phyloP scores from a whole-genome alignment of 2,113 vertebrate genomes.

The Myiozetetes cayanensis region DNA sequence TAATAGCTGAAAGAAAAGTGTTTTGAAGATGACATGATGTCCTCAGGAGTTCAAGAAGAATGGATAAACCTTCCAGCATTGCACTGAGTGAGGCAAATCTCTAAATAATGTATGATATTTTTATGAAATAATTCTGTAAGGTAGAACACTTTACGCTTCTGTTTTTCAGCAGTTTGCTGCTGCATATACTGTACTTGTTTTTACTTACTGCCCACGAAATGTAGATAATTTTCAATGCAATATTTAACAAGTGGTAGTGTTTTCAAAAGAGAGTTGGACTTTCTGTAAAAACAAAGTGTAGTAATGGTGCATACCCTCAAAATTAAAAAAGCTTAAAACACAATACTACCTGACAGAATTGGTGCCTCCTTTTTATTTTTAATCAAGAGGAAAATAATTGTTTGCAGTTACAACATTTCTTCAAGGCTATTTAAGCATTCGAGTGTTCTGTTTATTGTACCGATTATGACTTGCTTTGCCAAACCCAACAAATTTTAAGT shows the following conservation, averaged over 20 bases:
- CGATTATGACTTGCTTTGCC: slow-evolving; percentile 53
- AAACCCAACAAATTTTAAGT: slow-evolving; percentile 64
- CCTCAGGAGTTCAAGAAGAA: neutral
- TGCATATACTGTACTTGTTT: neutral
- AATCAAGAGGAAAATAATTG: slow-evolving; percentile 10
- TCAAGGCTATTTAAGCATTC: slow-evolving; percentile 55
- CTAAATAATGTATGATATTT: neutral
- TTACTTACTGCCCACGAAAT: neutral
- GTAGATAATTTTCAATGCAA: neutral
- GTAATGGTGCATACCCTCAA: neutral
- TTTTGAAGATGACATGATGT: neutral
- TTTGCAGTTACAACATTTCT: slow-evolving; percentile 24
- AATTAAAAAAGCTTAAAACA: neutral
- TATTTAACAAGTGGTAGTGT: neutral
- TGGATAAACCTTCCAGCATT: neutral
- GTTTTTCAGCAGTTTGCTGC: neutral
- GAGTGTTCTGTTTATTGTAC: slow-evolving; percentile 58
- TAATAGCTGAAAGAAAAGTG: neutral
- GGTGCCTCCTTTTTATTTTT: neutral
- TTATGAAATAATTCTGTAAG: neutral
- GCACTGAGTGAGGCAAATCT: neutral
- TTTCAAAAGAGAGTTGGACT: neutral
- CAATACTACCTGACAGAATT: neutral
- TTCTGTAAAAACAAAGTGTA: neutral
- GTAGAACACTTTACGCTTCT: neutral